Evolutionary conservation across 1,140 invertebrate genomes (phyloP), one percentile per base, ranked within the genome.

Genomic region (Drosophila aff.): DNA sequence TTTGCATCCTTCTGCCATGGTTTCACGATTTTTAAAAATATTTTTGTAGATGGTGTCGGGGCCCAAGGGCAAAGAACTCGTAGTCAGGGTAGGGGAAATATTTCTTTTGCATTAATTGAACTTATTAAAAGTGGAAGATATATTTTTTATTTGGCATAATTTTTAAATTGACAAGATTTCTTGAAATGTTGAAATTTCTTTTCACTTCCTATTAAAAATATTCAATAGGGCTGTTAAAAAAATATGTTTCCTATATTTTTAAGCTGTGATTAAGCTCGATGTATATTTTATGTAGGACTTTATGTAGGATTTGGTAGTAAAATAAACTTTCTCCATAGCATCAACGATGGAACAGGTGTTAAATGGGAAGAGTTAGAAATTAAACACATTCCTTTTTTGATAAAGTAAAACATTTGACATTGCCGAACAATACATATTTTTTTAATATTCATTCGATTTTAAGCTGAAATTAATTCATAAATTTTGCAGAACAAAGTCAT

Each of bases 21-120:
- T 26, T 57, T 43, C 38, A 11, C 26, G 7, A 44, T 38, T 71
- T 67, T 65, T 64, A 44, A 46, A 10, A 13, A 23, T 40, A 6
- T 40, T 55, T 55, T 55, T 55, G 23, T 23, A 18, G 21, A 41
- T 50, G 72, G 49, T 52, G 61, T 65, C n/a, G 55, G 21, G 28
- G 44, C 49, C 44, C 36, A 50, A 50, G 28, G 47, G 43, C 40
- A 53, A 61, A 65, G 50, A 23, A 44, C 46, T 58, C 15, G 18
- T 31, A 41, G 13, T 23, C 13, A 8, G 33, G 4, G 16, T 21
- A 60, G 33, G 36, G 38, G 28, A 60, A 59, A n/a, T 52, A 36
- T 53, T 62, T 66, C 50, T 55, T 49, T 38, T 43, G 43, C 58
- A 75, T 57, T 76, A 69, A 80, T 81, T 81, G 63, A 81, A 49